Percentiles rank a stretch among this genome's conserved stretches.
These are phyloP conservation scores for Sesamia inferens DNA, from an alignment of 2,888 invertebrate genomes.

Conservation along the genomic window DNA sequence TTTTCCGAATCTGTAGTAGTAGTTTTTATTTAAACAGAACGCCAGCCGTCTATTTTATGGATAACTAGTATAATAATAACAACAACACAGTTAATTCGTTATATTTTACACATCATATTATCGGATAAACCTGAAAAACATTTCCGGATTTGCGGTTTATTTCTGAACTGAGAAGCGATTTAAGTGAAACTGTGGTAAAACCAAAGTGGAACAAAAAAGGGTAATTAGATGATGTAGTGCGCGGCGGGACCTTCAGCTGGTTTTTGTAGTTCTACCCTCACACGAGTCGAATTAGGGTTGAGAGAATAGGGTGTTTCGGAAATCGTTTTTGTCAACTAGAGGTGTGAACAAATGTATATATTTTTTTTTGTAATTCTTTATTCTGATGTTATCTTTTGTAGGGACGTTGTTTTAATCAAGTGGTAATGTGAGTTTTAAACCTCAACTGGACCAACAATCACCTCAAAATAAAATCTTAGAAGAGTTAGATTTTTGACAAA, in stretches of 20 bases:
- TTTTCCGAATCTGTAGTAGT: not conserved
- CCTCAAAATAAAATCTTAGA: slow-evolving; percentile 7
- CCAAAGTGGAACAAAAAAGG: slow-evolving; percentile 34
- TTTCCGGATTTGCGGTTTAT: slow-evolving; percentile 4
- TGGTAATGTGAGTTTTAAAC: not conserved
- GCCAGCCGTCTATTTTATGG: not conserved
- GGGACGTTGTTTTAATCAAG: not conserved
- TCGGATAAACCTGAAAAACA: not conserved
- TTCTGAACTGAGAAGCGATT: slow-evolving; percentile 22
- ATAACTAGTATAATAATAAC: not conserved
- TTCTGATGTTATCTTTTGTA: not conserved
- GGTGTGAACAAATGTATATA: slow-evolving; percentile 12
- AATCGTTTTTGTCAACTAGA: not conserved
- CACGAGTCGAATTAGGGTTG: slow-evolving; percentile 9
- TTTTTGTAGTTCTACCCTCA: slow-evolving; percentile 26
- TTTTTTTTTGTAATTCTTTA: not conserved
- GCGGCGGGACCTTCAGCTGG: slow-evolving; percentile 11
- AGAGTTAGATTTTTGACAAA: slow-evolving; percentile 32
- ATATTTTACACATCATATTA: not conserved
- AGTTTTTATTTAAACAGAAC: slow-evolving; percentile 4
- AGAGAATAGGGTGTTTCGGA: not conserved
- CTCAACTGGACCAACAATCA: slow-evolving; percentile 5
- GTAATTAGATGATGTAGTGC: slow-evolving; percentile 36
- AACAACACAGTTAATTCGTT: not conserved
- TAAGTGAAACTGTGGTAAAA: slow-evolving; percentile 6